Base-by-base conservation (phyloP, 2,888 invertebrate genomes). In the Galerucella calmariensis region DNA sequence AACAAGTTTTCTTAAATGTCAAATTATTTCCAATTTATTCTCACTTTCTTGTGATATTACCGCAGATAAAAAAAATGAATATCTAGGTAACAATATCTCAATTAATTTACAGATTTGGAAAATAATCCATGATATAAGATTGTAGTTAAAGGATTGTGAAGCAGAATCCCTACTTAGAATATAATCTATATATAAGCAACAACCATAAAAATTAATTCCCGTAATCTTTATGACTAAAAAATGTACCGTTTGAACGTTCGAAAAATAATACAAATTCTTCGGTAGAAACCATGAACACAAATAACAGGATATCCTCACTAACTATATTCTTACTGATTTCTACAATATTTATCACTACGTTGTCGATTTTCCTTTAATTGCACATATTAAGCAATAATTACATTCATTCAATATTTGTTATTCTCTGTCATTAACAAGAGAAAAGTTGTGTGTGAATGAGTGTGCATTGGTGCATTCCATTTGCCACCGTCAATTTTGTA, bases 241-340 rank as follows among this genome's bases (percentile, higher is more conserved):
- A 0, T 66, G 14, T n/a, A 41, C 12, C 11, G 5, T 66, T 9
- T 51, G 24, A 27, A 20, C 20, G 20, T 20, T 20, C 20, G 20
- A 46, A 48, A 66, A 66, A 51, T 51, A 41, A 66, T 27, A 46
- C 14, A 51, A 66, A 66, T 66, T 66, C 48, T 48, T 48, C 24
- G 2, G 27, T 66, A 66, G 66, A 66, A 66, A 66, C 51, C 66
- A 66, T 48, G 48, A 66, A 66, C 48, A 35, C 27, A 66, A 48
- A 51, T 48, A 66, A 48, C 66, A 66, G 66, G 66, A 66, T 66
- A 66, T 66, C 66, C 66, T 66, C 24, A 41, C 8, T 8, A 66
- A 48, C 48, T 66, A 48, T 46, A 20, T 46, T 24, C 48, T 44
- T 65, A 20, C 48, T 9, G 48, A 44, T 66, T 66, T 66, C 66